Percentiles rank a stretch among this genome's conserved stretches.
Conservation (phyloP, 37 sponge, comb jelly and placozoan genomes). For the Halisarca cf. caerulea region DNA sequence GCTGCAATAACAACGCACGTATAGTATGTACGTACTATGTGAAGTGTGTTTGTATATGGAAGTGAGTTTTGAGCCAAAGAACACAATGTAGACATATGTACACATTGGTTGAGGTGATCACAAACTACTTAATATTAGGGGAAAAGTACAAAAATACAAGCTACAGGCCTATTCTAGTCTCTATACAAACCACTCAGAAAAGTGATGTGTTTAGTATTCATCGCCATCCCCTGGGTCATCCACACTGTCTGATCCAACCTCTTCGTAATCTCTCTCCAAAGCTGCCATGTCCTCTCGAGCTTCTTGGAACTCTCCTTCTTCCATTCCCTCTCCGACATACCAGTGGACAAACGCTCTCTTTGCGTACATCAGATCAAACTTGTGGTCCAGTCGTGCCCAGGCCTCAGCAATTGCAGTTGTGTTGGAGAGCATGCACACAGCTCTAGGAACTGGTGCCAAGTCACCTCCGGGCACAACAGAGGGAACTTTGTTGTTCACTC, state of each 20-base stretch:
- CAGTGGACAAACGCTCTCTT: constrained; percentile 99
- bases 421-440: constrained; percentile 96
- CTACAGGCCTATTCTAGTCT: too few species aligned
- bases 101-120: too few species aligned
- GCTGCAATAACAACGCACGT: too few species aligned
- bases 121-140: too few species aligned
- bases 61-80: too few species aligned
- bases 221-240: constrained; percentile 46
- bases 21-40: too few species aligned
- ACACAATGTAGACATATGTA: too few species aligned
- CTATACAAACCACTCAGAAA: neutral
- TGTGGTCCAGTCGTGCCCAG: constrained; percentile 97
- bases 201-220: constrained; percentile 38
- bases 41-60: too few species aligned
- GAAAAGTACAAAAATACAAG: too few species aligned
- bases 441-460: constrained; percentile 90
- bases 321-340: constrained; percentile 99
- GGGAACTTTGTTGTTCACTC: constrained; percentile 97
- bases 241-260: constrained; percentile 77
- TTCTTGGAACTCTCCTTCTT: constrained; percentile 98
- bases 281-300: constrained; percentile 97
- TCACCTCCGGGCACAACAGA: constrained; percentile 93
- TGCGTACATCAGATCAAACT: constrained; percentile 99
- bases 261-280: constrained; percentile 95
- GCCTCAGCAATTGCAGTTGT: constrained; percentile 99